Percentiles rank a stretch among this genome's conserved stretches.
phyloP scores from a whole-genome alignment of 2,113 vertebrate genomes.

The Synodontis membranacea region DNA sequence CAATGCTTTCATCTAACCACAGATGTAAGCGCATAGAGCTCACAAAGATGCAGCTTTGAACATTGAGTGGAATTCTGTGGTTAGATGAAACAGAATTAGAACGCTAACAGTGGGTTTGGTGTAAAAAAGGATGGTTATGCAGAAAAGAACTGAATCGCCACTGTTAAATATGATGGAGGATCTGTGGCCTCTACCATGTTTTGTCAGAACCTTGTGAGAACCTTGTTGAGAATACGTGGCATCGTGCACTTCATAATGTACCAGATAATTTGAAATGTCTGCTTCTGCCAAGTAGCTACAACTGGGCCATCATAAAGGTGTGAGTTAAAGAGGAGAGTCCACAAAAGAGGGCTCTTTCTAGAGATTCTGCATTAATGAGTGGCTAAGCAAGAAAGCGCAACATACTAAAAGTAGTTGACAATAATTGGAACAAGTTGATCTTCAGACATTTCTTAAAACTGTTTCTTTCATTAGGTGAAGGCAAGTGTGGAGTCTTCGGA shows the following conservation, averaged over 20 bases:
- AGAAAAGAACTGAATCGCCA: not conserved
- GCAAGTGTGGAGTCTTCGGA: conserved; percentile 79
- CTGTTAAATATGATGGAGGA: not conserved
- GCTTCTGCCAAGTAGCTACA: not conserved
- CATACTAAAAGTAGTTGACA: not conserved
- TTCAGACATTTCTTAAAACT: not conserved
- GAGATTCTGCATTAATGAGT: not conserved
- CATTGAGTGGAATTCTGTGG: not conserved
- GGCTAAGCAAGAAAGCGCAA: not conserved
- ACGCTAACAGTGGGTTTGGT: not conserved
- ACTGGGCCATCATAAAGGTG: not conserved
- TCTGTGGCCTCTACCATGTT: not conserved
- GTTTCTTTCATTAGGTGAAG: conserved; percentile 71
- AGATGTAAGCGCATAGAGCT: not conserved
- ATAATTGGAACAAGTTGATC: not conserved
- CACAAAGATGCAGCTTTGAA: not conserved
- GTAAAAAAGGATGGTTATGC: not conserved
- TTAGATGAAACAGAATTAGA: not conserved
- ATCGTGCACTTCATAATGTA: not conserved
- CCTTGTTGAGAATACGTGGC: not conserved
- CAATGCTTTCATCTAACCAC: not conserved
- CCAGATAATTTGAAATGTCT: not conserved
- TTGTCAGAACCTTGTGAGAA: too few species aligned
- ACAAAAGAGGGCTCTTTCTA: too few species aligned
- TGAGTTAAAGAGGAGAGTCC: not conserved